These are phyloP conservation scores for Drosophila tripunctata DNA, from an alignment of 2,888 invertebrate species.

Conservation along the genomic window DNA sequence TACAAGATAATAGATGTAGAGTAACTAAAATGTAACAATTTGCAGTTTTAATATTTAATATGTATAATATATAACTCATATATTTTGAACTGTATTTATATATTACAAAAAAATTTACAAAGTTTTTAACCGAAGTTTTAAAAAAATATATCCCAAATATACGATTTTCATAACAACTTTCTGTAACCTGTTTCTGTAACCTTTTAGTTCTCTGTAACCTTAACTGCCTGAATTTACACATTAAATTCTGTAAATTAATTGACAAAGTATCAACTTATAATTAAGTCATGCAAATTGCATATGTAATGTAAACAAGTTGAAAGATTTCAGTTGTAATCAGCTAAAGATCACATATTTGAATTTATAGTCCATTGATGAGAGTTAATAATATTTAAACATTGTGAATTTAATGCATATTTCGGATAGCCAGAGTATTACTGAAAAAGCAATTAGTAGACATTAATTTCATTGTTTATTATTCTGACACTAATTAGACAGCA, in stretches of 20 bases:
- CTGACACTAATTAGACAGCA: conserved; percentile 30
- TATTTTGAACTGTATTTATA: no score
- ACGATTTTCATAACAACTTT: no score
- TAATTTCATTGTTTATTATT: conserved; percentile 13
- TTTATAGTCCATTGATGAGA: background rate
- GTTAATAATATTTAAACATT: background rate
- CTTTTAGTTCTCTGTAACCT: no score
- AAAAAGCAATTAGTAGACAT: conserved; percentile 17
- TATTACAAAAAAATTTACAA: no score
- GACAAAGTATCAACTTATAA: background rate
- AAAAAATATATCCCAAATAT: no score
- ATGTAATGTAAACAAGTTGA: background rate
- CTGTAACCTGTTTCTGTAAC: no score
- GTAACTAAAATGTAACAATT: no score
- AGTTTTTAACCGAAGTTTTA: no score
- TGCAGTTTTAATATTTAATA: no score
- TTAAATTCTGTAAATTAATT: background rate
- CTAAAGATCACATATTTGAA: background rate
- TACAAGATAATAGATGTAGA: no score
- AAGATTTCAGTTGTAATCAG: background rate
- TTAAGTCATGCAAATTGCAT: background rate
- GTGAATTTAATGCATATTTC: background rate
- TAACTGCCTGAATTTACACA: background rate
- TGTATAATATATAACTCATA: no score
- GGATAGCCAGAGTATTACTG: background rate